Conservation (phyloP, 2,113 vertebrate genomes). For the Saccopteryx bilineata region DNA sequence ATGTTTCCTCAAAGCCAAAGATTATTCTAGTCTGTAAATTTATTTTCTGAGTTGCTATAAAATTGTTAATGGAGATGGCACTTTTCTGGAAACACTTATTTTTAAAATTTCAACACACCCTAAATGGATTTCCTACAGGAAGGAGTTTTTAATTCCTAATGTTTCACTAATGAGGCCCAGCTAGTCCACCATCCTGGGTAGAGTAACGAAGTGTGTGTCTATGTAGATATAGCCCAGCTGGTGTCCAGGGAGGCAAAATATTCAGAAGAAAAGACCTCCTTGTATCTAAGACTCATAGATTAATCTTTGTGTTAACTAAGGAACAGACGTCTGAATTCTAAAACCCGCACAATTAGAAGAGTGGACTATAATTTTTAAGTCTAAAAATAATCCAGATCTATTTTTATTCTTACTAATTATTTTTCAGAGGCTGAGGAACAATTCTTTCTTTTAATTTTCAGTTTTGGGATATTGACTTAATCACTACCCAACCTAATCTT, state of each 20-base stretch:
- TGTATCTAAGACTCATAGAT: background rate
- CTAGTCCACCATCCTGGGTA: background rate
- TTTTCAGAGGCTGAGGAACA: background rate
- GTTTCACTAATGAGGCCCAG: background rate
- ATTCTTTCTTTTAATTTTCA: conserved; percentile 46
- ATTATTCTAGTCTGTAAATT: background rate
- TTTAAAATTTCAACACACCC: background rate
- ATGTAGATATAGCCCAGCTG: background rate
- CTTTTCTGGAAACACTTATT: conserved; percentile 19
- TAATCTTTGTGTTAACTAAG: background rate
- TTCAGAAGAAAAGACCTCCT: background rate
- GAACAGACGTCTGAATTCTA: background rate
- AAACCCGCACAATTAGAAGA: background rate
- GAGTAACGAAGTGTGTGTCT: background rate
- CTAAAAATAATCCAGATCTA: background rate
- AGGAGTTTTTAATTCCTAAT: background rate
- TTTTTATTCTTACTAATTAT: conserved; percentile 31
- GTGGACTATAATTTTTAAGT: background rate
- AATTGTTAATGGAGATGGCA: background rate
- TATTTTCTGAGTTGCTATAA: conserved; percentile 42
- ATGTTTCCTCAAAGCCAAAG: background rate
- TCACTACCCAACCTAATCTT: background rate
- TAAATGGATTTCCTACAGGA: background rate
- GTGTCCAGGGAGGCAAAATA: background rate
- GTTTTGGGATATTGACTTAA: background rate